Evolutionary conservation across 2,888 invertebrate genomes (phyloP).

Genomic region (Perizoma flavofasciatum): DNA sequence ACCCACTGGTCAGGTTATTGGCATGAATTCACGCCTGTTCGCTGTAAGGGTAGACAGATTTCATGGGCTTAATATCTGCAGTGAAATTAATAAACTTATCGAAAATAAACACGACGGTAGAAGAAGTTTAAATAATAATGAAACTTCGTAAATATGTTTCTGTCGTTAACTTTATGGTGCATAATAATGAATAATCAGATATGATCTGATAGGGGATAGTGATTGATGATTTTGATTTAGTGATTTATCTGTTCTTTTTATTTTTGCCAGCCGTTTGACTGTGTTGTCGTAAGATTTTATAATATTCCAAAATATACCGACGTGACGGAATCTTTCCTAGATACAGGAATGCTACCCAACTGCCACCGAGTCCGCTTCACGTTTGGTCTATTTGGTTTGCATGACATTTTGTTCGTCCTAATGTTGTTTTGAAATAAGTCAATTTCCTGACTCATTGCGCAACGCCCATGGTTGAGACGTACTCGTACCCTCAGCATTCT

Average conservation of each 20-base stretch:
- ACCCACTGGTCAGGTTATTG: neutral
- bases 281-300: neutral
- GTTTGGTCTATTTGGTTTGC: too few species aligned
- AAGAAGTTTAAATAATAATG: constrained; percentile 1
- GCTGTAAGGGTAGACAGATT: neutral
- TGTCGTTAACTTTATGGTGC: constrained; percentile 24
- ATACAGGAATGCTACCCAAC: too few species aligned
- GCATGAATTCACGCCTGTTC: neutral
- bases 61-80: neutral
- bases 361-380: too few species aligned
- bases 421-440: neutral
- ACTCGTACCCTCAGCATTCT: too few species aligned
- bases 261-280: constrained; percentile 14
- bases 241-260: constrained; percentile 9
- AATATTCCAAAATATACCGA: too few species aligned
- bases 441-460: neutral
- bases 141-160: constrained; percentile 10
- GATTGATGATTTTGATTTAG: constrained; percentile 1
- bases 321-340: too few species aligned
- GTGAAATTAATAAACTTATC: neutral
- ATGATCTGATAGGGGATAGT: constrained; percentile 18
- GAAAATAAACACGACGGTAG: neutral
- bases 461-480: too few species aligned
- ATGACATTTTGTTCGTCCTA: too few species aligned
- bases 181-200: constrained; percentile 24